These are phyloP conservation scores for Callospermophilus lateralis DNA, from an alignment of 2,113 vertebrate species.

Conservation along the genomic window DNA sequence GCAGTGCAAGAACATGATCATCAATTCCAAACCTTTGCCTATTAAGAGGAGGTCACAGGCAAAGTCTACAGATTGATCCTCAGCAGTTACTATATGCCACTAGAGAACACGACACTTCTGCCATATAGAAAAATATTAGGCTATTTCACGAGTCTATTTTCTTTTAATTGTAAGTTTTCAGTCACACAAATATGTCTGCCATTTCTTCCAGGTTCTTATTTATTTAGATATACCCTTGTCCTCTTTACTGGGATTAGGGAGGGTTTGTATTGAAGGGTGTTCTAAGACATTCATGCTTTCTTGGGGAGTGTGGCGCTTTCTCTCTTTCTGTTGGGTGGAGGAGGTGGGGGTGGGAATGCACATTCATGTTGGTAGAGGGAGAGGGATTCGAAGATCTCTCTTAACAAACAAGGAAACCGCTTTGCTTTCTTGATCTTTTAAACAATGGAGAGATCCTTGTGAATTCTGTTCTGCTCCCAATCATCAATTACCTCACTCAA, in stretches of 20 bases:
- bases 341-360: neutral
- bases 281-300: neutral
- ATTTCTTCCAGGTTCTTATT: neutral
- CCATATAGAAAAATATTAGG: neutral
- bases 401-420: conserved; percentile 34
- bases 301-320: no score
- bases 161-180: neutral
- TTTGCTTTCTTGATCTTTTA: conserved; percentile 55
- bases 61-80: conserved; percentile 33
- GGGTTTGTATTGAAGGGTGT: neutral
- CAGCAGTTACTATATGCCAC: neutral
- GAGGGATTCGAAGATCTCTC: neutral
- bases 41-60: neutral
- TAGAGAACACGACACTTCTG: neutral
- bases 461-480: neutral
- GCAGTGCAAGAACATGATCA: conserved; percentile 19
- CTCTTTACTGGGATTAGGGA: neutral
- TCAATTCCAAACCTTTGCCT: neutral
- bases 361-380: neutral
- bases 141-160: conserved; percentile 19
- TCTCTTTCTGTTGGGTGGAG: neutral
- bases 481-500: conserved; percentile 39
- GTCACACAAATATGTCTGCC: neutral
- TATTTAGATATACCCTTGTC: neutral
- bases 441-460: conserved; percentile 14